Base-by-base conservation (phyloP, 2,888 invertebrate species). In the Xestia rhomboidea region DNA sequence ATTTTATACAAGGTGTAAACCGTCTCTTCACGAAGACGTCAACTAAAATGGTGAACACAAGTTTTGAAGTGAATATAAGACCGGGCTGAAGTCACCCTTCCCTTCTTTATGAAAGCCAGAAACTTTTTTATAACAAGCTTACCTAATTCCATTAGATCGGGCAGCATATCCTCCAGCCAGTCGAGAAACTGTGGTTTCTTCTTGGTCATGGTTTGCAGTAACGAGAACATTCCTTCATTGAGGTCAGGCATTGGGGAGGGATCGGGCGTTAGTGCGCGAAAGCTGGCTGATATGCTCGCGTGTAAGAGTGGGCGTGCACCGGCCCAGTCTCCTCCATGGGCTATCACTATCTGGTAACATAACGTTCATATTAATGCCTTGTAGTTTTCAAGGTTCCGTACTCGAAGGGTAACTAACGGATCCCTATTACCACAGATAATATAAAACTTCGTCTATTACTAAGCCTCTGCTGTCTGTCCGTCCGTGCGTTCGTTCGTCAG, bases 211-310 rank as follows among this genome's bases (percentile, higher is more conserved):
- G 97, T 97, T 10, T 97, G 96, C 38, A 98, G 94, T 82, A 98
- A 93, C 4, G 95, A 90, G 92, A 98, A 97, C 89, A 98, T 98
- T 2, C 97, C 97, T 89, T 98, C 98, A 63, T 98, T 95, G 38
- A 98, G 96, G 90, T 98, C 98, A 0, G 98, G 96, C 73, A 97
- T 94, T 86, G 98, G 98, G 0, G 97, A 95, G 77, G 98, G 97
- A 73, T 97, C 97, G 4, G 49, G 97, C 95, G 70, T 97, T 90
- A 93, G 96, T 91, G 85, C 82, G 0, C 88, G 89, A 66, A 91
- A 95, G 91, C 82, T 92, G 83, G 73, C 85, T 79, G 76, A 85
- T 86, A 93, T 93, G 92, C 92, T 88, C 38, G 89, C 91, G 63
- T 92, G 93, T 38, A 89, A 91, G 89, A 93, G 92, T 63, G 82